Evolutionary conservation across 1,140 invertebrate genomes (phyloP), one percentile per base, ranked within the genome.

Genomic region (Hyphantria cunea): DNA sequence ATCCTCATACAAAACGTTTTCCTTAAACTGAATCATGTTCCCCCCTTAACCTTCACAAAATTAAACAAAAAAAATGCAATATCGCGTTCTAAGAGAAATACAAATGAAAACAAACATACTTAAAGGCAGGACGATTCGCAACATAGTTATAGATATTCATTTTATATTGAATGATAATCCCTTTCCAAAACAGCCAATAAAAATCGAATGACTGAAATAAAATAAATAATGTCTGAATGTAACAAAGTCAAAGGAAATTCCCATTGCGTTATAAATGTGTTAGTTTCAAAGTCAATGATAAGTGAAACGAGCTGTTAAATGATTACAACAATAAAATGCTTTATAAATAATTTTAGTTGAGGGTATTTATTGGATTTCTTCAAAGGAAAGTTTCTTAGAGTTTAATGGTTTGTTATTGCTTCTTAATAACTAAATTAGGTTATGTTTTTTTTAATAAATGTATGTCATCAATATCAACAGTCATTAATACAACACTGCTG

Each of bases 281-380:
- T 55, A 49, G 15, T 49, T 56, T 49, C 45, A 37, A 52, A 55
- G 52, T 50, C 44, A 64, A 64, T 50, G 55, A 64, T 49, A 50
- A 55, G 49, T 52, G 48, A 44, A 64, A 64, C 37, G 51, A 33
- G 45, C 49, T 52, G 39, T 52, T 51, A 44, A 45, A 52, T 5
- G 17, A 15, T 44, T 5, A 15, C 14, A 17, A 52, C 12, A 47
- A 15, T 47, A 9, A 25, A 54, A 54, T 44, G 11, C 8, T 11
- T 25, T 25, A 5, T 25, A 25, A 25, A 25, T 25, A 25, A 25
- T 25, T 25, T 25, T 25, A 25, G 1, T 25, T 25, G 17, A 25
- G 5, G 17, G 17, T 3, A 25, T 25, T 25, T 2, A 11, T 37
- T 37, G 34, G 34, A 37, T 3, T 37, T 37, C 0, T 37, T 11